Base-by-base conservation (phyloP, 2,888 invertebrate genomes). In the Mamestra brassicae region DNA sequence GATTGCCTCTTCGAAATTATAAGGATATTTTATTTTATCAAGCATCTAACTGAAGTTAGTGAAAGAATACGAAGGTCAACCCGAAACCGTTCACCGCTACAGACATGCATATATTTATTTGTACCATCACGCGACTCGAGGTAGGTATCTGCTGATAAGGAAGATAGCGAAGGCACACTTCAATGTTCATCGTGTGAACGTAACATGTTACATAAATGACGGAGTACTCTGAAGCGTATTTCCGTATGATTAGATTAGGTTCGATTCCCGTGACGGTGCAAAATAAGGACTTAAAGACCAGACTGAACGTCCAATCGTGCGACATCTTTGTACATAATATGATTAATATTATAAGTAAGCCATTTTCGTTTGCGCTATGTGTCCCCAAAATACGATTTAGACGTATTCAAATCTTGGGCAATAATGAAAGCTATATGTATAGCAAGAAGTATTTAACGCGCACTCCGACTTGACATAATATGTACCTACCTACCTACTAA, bases 91-190 rank as follows among this genome's bases (percentile, higher is more conserved):
- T 64, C 62, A 26, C 50, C 11, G 26, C 42, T 47, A 60, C n/a
- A 73, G 54, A 60, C 34, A 64, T 42, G 63, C 36, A 26, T 8
- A 62, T 42, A 26, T 4, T 3, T 57, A 38, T 17, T 52, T 54
- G 42, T 17, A 54, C 47, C 42, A 80, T 80, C 74, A 64, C 26
- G 55, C 55, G 50, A 76, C 72, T 52, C 52, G 36, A 26, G 26
- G 26, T 63, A 11, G 11, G 36, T 60, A 69, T 74, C 50, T 66
- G 11, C 34, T 15, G 71, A 81, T 80, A 77, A 63, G 26, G 55
- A 26, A 66, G 34, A 58, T 65, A 71, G 47, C 52, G 36, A 17
- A 47, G 54, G 45, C 52, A 61, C 38, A 62, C 52, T 62, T 65
- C 45, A 65, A 47, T 61, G 47, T 69, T 61, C 75, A 60, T 47